Conservation (phyloP, 53 echinoderm and acorn worm genomes). For the Hippasteria phrygiana region DNA sequence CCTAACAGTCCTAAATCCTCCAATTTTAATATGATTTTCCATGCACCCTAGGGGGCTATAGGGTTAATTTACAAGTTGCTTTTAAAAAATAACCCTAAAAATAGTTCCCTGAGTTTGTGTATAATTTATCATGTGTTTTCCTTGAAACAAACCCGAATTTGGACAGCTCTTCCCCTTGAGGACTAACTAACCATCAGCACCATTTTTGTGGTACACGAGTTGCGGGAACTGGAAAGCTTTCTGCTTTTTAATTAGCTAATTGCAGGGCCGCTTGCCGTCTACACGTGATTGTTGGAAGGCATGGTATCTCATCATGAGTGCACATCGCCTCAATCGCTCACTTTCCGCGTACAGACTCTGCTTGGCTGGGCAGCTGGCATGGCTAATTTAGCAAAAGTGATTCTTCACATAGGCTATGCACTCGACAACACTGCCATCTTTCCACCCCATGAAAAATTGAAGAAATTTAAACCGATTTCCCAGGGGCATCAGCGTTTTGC, state of each 20-base stretch:
- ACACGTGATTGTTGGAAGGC: conserved; percentile 40
- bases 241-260: conserved; percentile 60
- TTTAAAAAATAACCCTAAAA: too few relatives aligned
- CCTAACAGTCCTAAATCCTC: too few relatives aligned
- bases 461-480: conserved; percentile 47
- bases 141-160: not conserved
- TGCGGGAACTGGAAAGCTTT: conserved; percentile 2
- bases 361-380: conserved; percentile 43
- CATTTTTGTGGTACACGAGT: not conserved
- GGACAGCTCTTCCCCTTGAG: not conserved
- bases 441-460: conserved; percentile 39
- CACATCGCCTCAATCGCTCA: not conserved
- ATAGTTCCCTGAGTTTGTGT: not conserved
- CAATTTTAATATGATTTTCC: too few relatives aligned
- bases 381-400: conserved; percentile 46
- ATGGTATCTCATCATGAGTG: conserved; percentile 11
- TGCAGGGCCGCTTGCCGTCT: conserved; percentile 44
- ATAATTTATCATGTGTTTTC: not conserved
- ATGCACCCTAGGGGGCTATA: too few relatives aligned
- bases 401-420: conserved; percentile 39
- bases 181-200: too few relatives aligned
- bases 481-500: conserved; percentile 4
- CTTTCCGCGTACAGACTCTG: conserved; percentile 21
- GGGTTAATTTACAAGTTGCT: too few relatives aligned
- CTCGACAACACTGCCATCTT: conserved; percentile 46